Percentiles rank a stretch among this genome's conserved stretches.
These are phyloP conservation scores for Diachrysia chrysitis DNA, from an alignment of 2,888 invertebrate genomes.

Conservation along the genomic window DNA sequence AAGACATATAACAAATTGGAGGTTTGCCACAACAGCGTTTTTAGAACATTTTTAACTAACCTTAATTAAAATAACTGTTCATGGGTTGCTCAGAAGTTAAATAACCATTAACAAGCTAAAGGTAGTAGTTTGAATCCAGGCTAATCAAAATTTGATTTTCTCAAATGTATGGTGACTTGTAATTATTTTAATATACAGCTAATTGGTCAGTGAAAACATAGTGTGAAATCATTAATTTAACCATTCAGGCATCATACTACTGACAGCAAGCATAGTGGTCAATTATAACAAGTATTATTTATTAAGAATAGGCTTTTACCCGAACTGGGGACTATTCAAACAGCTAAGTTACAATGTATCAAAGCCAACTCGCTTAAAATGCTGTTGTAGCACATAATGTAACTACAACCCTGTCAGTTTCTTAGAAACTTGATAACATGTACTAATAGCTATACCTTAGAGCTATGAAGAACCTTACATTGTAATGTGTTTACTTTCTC, in stretches of 20 bases:
- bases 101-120: background rate
- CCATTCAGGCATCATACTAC: no score
- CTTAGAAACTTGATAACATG: constrained; percentile 43
- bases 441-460: background rate
- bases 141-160: no score
- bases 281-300: background rate
- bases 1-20: background rate
- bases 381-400: constrained; percentile 1
- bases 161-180: background rate
- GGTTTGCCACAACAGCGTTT: background rate
- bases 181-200: no score
- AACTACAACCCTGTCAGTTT: constrained; percentile 16
- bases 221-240: no score
- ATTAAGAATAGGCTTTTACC: background rate
- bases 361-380: background rate
- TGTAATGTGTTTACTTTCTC: background rate
- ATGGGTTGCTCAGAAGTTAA: background rate
- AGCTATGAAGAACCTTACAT: background rate
- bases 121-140: no score
- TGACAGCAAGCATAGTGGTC: background rate
- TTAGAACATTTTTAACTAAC: background rate
- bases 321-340: background rate
- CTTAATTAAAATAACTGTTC: background rate
- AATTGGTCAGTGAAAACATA: no score
- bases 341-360: background rate